A percentile compares a stretch with the other conserved stretches of the same genome.
phyloP scores from a whole-genome alignment of 2,113 vertebrate species.

The Anseranas semipalmata region DNA sequence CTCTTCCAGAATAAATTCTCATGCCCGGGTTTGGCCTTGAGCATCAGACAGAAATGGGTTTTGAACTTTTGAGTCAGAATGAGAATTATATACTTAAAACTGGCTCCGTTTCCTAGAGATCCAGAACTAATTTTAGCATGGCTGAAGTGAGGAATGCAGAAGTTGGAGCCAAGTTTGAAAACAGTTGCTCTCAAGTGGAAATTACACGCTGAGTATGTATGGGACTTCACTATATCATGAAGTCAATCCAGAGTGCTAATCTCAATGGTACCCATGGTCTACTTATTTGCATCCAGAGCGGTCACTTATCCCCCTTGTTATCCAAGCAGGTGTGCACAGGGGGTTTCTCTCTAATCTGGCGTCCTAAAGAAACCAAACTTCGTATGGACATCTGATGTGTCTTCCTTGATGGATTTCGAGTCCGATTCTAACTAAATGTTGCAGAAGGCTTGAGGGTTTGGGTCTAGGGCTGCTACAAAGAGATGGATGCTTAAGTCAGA shows the following conservation, averaged over 20 bases:
- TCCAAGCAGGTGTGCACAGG: neutral
- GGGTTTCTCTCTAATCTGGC: neutral
- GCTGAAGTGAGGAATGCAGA: neutral
- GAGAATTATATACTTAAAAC: neutral
- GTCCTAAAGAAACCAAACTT: neutral
- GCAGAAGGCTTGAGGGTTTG: neutral
- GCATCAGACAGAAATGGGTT: neutral
- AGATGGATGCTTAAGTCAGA: neutral
- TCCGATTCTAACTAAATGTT: neutral
- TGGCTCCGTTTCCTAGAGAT: constrained; percentile 5
- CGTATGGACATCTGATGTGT: neutral
- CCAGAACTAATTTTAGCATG: neutral
- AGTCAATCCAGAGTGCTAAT: neutral
- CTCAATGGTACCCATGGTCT: neutral
- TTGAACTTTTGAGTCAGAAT: neutral
- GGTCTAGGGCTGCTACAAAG: neutral
- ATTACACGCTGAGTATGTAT: neutral
- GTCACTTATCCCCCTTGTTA: neutral
- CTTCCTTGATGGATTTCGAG: neutral
- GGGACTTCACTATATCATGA: neutral
- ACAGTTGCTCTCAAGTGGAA: neutral
- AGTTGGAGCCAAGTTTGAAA: neutral
- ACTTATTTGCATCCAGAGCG: neutral
- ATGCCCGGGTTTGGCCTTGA: neutral
- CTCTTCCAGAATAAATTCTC: constrained; percentile 1